These are phyloP conservation scores for Eristalis arbustorum DNA, from an alignment of 2,888 invertebrate genomes.

Conservation along the genomic window DNA sequence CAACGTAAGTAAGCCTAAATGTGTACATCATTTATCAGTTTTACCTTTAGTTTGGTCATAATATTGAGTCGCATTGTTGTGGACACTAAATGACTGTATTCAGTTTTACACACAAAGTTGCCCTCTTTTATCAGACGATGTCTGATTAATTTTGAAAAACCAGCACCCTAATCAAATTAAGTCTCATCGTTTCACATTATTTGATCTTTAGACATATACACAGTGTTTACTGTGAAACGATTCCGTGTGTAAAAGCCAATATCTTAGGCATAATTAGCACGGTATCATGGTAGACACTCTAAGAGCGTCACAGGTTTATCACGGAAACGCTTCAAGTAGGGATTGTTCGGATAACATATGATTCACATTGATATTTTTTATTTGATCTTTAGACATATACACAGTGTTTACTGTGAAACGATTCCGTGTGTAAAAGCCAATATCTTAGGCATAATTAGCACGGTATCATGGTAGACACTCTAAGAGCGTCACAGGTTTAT, in stretches of 20 bases:
- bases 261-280: neutral
- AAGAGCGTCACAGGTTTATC: neutral
- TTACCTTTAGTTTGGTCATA: too few relatives aligned
- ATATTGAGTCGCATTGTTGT: too few relatives aligned
- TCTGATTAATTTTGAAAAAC: neutral
- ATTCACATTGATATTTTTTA: neutral
- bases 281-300: neutral
- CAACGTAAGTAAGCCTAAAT: constrained; percentile 86
- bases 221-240: neutral
- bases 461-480: neutral
- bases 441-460: neutral
- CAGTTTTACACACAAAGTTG: too few relatives aligned
- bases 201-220: neutral
- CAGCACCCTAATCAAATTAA: neutral
- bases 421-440: neutral
- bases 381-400: neutral
- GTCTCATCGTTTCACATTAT: neutral
- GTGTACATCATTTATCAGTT: too few relatives aligned
- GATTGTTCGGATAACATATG: neutral
- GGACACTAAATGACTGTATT: too few relatives aligned
- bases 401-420: neutral
- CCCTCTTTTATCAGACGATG: neutral
- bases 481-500: neutral
- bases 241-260: neutral
- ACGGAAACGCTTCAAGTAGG: neutral